Percentiles rank a stretch among this genome's conserved stretches.
These are phyloP conservation scores for Limenitis arthemis DNA, from an alignment of 2,888 invertebrate genomes.

Conservation along the genomic window DNA sequence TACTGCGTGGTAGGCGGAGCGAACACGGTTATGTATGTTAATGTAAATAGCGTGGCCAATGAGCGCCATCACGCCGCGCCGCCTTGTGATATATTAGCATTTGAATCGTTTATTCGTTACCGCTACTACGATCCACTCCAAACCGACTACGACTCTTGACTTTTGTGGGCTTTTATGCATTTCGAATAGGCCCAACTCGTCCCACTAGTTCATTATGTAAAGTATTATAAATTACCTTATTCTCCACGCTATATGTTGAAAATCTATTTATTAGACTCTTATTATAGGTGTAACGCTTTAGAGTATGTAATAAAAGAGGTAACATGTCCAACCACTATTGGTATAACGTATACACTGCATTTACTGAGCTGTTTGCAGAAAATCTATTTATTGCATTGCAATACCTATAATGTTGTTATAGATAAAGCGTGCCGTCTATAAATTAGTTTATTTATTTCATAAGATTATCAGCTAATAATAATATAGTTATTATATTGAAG, in stretches of 20 bases:
- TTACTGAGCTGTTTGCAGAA: slow-evolving; percentile 6
- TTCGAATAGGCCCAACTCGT: slow-evolving; percentile 41
- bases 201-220: slow-evolving; percentile 51
- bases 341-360: too few relatives aligned
- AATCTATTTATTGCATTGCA: slow-evolving; percentile 34
- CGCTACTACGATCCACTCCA: slow-evolving; percentile 36
- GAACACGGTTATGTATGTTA: slow-evolving; percentile 57
- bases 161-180: slow-evolving; percentile 54
- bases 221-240: slow-evolving; percentile 48
- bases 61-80: slow-evolving; percentile 55
- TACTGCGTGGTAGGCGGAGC: slow-evolving; percentile 55
- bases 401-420: slow-evolving; percentile 27
- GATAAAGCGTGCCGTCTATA: slow-evolving; percentile 43
- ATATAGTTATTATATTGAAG: slow-evolving; percentile 35
- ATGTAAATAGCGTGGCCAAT: slow-evolving; percentile 65
- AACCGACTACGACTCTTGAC: slow-evolving; percentile 30
- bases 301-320: too few relatives aligned
- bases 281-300: too few relatives aligned
- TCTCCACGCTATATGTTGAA: slow-evolving; percentile 34
- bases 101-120: slow-evolving; percentile 64
- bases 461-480: slow-evolving; percentile 33
- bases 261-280: slow-evolving; percentile 32
- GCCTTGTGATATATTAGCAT: slow-evolving; percentile 71
- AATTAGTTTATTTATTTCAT: slow-evolving; percentile 42
- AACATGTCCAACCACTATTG: too few relatives aligned